These are phyloP conservation scores for Drosophila serrata DNA, from an alignment of 1,140 invertebrate species.

Conservation along the genomic window DNA sequence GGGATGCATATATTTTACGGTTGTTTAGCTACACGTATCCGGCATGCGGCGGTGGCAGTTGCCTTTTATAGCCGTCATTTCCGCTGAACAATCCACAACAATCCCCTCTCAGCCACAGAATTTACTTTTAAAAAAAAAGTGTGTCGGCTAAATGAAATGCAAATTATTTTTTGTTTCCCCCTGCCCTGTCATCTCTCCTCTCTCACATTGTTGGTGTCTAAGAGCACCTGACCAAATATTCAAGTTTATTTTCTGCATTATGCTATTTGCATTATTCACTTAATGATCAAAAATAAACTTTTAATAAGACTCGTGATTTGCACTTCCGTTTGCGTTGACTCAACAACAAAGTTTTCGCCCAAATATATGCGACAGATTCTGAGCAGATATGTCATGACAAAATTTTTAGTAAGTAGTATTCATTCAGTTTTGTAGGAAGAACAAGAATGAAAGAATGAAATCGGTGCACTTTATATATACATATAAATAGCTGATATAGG, in stretches of 20 bases:
- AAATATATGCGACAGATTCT: neutral
- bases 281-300: conserved; percentile 77
- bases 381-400: conserved; percentile 1
- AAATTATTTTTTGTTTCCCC: conserved; percentile 54
- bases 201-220: conserved; percentile 5
- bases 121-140: conserved; percentile 58
- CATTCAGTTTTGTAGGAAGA: neutral
- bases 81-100: conserved; percentile 45
- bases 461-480: too few relatives aligned
- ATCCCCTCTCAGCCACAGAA: conserved; percentile 42
- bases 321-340: conserved; percentile 72
- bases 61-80: conserved; percentile 70
- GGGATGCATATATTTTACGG: conserved; percentile 77
- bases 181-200: neutral
- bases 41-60: conserved; percentile 73
- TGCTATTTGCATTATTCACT: conserved; percentile 58
- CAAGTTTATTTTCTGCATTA: conserved; percentile 11
- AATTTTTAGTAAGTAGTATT: neutral
- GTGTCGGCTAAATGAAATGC: conserved; percentile 58
- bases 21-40: conserved; percentile 76
- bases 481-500: too few relatives aligned
- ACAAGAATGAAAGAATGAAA: too few relatives aligned
- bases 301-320: conserved; percentile 65
- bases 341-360: conserved; percentile 49
- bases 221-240: conserved; percentile 63